phyloP scores from a whole-genome alignment of 1,140 invertebrate genomes.

The Nilaparvata lugens region DNA sequence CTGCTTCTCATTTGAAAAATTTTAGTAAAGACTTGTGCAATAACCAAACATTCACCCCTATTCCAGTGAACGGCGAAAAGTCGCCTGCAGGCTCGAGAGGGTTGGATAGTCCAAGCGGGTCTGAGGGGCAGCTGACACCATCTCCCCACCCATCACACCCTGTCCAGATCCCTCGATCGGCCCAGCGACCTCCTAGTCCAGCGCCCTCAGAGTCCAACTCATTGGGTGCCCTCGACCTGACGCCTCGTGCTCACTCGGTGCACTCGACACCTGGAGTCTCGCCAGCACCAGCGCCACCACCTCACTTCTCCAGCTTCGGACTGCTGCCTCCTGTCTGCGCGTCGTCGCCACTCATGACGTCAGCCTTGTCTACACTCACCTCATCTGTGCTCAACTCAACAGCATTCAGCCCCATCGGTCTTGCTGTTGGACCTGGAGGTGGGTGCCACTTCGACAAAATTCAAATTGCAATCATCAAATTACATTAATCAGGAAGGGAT shows the following conservation, averaged over 20 bases:
- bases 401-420: constrained; percentile 69
- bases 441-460: constrained; percentile 44
- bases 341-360: constrained; percentile 48
- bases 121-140: constrained; percentile 32
- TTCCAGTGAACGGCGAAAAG: constrained; percentile 44
- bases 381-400: constrained; percentile 62
- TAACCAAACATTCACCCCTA: constrained; percentile 31
- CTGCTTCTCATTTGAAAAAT: constrained; percentile 34
- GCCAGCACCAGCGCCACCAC: no score
- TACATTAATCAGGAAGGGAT: no score
- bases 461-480: no score
- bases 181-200: constrained; percentile 34
- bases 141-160: constrained; percentile 23
- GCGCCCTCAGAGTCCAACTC: constrained; percentile 41
- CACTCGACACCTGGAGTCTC: constrained; percentile 38
- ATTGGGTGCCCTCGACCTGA: constrained; percentile 47
- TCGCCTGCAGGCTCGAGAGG: constrained; percentile 32
- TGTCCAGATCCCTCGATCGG: constrained; percentile 30
- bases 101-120: constrained; percentile 34
- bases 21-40: constrained; percentile 37
- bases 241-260: constrained; percentile 37
- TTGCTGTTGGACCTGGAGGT: constrained; percentile 69
- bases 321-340: constrained; percentile 47
- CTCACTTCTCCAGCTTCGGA: constrained; percentile 46
- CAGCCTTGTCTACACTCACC: constrained; percentile 61